phyloP scores from a whole-genome alignment of 2,113 vertebrate species.

The Nyctibius bracteatus region DNA sequence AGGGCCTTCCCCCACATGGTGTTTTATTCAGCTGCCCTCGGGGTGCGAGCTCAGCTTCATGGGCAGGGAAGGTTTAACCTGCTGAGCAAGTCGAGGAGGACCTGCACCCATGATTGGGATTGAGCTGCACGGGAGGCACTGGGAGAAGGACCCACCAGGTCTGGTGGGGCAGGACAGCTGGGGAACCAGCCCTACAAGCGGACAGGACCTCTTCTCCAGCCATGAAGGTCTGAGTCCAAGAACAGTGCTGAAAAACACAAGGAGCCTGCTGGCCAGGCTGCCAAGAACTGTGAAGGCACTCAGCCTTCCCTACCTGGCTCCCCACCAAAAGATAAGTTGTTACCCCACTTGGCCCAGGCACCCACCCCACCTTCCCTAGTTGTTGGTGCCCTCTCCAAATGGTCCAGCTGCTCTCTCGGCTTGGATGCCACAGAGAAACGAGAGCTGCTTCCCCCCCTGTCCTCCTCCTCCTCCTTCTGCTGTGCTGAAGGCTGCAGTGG shows the following conservation, averaged over 20 bases:
- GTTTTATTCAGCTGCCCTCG: not conserved
- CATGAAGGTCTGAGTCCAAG: not conserved
- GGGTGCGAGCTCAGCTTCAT: not conserved
- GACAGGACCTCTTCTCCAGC: not conserved
- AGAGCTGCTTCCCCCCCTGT: not conserved
- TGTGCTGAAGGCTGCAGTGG: not conserved
- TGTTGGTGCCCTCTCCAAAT: not conserved
- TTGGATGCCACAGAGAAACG: not conserved
- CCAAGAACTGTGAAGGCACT: not conserved
- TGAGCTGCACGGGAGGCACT: not conserved
- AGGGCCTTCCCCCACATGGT: not conserved
- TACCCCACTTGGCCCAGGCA: not conserved
- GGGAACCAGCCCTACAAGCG: not conserved
- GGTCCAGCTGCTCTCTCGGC: not conserved
- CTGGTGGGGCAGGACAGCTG: not conserved
- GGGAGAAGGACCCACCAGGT: not conserved
- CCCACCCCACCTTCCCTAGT: not conserved
- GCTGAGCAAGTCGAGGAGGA: not conserved
- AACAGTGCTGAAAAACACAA: not conserved
- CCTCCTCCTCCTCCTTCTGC: not conserved
- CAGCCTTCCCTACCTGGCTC: not conserved
- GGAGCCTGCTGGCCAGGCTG: not conserved
- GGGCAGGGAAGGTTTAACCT: slow-evolving; percentile 12
- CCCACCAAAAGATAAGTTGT: not conserved
- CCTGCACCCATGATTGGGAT: not conserved